A percentile compares a stretch with the other conserved stretches of the same genome.
phyloP scores from a whole-genome alignment of 30 jellyfish, hydroid and myxozoan species.

The Turritopsis rubra region DNA sequence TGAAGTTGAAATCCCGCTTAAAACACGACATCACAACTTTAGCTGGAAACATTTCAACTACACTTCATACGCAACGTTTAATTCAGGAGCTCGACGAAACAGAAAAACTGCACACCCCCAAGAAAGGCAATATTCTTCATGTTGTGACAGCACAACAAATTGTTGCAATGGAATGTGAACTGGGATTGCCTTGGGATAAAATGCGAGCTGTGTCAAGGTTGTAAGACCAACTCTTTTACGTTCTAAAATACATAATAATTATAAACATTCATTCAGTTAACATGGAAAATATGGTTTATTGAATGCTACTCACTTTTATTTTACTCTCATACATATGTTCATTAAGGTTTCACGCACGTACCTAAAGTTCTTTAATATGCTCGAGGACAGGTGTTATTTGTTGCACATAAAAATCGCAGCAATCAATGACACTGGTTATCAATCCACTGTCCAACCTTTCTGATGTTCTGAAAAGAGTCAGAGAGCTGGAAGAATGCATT shows the following conservation, averaged over 20 bases:
- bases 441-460: rapidly evolving
- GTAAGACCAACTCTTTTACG: no score
- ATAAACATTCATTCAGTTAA: no score
- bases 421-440: rapidly evolving
- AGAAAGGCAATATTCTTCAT: neutral
- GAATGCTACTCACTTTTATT: no score
- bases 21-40: neutral
- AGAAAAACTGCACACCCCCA: neutral
- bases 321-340: neutral
- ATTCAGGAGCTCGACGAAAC: neutral
- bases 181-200: neutral
- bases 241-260: no score
- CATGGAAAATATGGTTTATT: no score
- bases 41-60: neutral
- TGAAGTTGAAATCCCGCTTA: no score
- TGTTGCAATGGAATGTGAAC: neutral
- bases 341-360: neutral
- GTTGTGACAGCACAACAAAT: neutral
- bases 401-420: neutral
- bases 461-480: neutral
- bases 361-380: neutral
- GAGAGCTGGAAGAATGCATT: neutral
- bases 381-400: neutral
- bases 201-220: neutral
- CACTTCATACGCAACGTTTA: neutral